Conservation (phyloP, 2,797 vertebrate genomes). For the Gymnothorax javanicus region DNA sequence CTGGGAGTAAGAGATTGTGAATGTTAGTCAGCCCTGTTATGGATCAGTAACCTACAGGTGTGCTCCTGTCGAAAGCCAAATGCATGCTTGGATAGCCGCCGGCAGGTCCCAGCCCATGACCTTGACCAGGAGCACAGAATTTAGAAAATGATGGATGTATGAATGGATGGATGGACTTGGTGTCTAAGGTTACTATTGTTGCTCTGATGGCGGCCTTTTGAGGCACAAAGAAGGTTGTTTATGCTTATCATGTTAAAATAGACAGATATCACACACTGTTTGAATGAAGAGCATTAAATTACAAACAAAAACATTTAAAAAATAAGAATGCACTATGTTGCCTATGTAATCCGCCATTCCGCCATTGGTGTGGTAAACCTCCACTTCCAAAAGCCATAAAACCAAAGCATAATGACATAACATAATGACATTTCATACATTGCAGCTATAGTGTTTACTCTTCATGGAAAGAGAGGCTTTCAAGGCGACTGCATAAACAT, state of each 20-base stretch:
- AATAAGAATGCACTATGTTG: background rate
- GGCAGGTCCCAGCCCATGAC: too few species aligned
- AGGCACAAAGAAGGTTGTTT: background rate
- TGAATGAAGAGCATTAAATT: background rate
- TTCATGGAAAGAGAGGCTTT: background rate
- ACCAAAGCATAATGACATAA: constrained; percentile 24
- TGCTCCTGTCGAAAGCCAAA: too few species aligned
- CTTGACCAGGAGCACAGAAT: too few species aligned
- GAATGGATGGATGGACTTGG: background rate
- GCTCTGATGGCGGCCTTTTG: background rate
- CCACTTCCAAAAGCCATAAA: constrained; percentile 13
- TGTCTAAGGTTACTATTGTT: background rate
- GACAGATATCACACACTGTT: background rate
- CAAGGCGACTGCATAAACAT: background rate
- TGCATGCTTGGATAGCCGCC: too few species aligned
- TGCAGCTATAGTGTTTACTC: constrained; percentile 1
- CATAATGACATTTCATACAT: constrained; percentile 16
- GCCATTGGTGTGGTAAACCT: constrained; percentile 21
- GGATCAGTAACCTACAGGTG: background rate
- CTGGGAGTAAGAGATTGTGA: background rate
- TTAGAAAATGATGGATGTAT: too few species aligned
- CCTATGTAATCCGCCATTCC: background rate
- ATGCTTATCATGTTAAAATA: background rate
- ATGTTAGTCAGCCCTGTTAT: background rate
- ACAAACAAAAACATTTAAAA: background rate